Evolutionary conservation across 2,797 vertebrate genomes (phyloP).

Genomic region (Peromyscus aztecus): DNA sequence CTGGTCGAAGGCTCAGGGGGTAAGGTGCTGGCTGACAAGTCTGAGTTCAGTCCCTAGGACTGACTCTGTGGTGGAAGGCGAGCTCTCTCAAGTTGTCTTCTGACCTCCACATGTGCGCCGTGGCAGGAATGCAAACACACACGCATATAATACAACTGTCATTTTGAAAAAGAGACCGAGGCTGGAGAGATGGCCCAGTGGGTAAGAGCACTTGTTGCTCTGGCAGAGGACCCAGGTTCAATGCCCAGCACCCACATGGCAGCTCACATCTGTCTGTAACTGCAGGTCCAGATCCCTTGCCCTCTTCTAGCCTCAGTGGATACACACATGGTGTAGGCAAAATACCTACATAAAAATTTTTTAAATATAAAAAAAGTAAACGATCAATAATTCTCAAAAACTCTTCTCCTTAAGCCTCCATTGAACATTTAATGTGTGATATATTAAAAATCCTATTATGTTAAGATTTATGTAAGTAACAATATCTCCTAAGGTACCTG

Average conservation of each 20-base stretch:
- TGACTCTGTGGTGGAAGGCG: not conserved
- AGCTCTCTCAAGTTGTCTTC: not conserved
- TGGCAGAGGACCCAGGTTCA: not conserved
- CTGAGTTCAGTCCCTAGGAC: not conserved
- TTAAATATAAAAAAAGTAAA: not conserved
- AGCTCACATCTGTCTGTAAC: not conserved
- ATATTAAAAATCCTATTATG: constrained; percentile 43
- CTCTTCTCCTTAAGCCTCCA: constrained; percentile 37
- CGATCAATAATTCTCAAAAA: not conserved
- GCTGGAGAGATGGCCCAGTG: not conserved
- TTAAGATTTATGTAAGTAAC: constrained; percentile 24
- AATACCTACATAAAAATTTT: not conserved
- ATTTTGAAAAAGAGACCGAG: not conserved
- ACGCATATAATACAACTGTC: not conserved
- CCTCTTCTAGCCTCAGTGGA: not conserved
- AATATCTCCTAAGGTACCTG: not conserved
- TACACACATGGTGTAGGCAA: not conserved
- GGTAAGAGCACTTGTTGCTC: not conserved
- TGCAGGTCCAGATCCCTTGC: not conserved
- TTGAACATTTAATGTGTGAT: not conserved
- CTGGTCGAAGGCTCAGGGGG: not conserved
- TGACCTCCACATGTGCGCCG: too few species aligned
- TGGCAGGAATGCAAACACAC: not conserved
- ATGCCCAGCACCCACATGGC: not conserved
- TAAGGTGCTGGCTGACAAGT: not conserved